phyloP scores from a whole-genome alignment of 2,113 vertebrate species.

The Dromiciops gliroides region DNA sequence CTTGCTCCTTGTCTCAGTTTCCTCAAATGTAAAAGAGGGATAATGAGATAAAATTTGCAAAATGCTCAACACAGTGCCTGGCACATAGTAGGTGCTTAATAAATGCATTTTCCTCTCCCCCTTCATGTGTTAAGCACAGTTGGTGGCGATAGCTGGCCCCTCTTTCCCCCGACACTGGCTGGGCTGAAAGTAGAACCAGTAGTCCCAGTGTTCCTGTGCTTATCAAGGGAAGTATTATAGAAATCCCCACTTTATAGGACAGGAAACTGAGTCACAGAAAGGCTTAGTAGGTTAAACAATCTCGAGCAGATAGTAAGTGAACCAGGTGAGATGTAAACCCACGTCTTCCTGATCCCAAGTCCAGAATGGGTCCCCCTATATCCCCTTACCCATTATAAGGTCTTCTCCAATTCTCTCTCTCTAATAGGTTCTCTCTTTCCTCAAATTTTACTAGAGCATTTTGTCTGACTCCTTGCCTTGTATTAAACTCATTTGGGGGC shows the following conservation, averaged over 20 bases:
- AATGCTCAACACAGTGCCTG: not conserved
- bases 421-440: not conserved
- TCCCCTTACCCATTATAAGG: not conserved
- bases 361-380: not conserved
- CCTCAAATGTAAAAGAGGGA: not conserved
- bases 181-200: not conserved
- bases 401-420: not conserved
- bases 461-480: not conserved
- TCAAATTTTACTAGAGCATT: not conserved
- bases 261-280: not conserved
- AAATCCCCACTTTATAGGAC: not conserved
- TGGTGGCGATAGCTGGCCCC: not conserved
- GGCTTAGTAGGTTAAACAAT: not conserved
- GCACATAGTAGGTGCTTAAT: not conserved
- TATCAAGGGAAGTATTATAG: not conserved
- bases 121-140: not conserved
- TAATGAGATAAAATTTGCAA: not conserved
- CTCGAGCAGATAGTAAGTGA: not conserved
- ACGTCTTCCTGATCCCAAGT: not conserved
- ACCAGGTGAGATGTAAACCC: not conserved
- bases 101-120: not conserved
- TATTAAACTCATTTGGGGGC: not conserved
- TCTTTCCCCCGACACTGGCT: not conserved
- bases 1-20: not conserved
- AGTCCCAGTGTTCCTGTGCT: not conserved